A percentile compares a stretch with the other conserved stretches of the same genome.
Evolutionary conservation across 2,888 invertebrate species (phyloP).

Genomic region (Napeogenes sylphis): DNA sequence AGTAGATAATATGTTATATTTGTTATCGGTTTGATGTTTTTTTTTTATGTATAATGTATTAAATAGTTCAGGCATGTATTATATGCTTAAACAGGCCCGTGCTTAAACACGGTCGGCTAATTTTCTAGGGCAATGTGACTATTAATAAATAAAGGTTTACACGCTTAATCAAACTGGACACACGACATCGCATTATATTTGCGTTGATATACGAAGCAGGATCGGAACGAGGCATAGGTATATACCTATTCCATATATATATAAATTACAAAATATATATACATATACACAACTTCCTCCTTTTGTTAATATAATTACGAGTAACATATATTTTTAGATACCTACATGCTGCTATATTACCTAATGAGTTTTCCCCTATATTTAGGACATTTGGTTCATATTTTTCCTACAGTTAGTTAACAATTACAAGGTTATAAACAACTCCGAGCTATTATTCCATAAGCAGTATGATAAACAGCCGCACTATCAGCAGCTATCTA

Average conservation of each 20-base stretch:
- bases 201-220: neutral
- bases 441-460: slow-evolving; percentile 26
- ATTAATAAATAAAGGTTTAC: slow-evolving; percentile 66
- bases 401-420: too few species aligned
- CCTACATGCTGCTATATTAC: too few species aligned
- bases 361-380: too few species aligned
- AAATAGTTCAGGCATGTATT: slow-evolving; percentile 52
- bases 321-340: too few species aligned
- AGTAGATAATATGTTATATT: neutral
- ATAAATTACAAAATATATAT: neutral
- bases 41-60: slow-evolving; percentile 23
- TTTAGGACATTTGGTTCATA: too few species aligned
- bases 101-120: slow-evolving; percentile 66
- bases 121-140: slow-evolving; percentile 70
- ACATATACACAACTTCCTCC: too few species aligned
- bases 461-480: slow-evolving; percentile 50
- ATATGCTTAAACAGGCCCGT: slow-evolving; percentile 59
- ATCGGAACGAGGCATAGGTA: neutral
- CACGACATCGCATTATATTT: slow-evolving; percentile 40
- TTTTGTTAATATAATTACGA: too few species aligned
- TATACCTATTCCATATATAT: neutral
- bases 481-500: slow-evolving; percentile 65
- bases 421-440: neutral
- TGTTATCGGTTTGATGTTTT: slow-evolving; percentile 16
- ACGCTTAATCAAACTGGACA: slow-evolving; percentile 60